These are phyloP conservation scores for Trachurus trachurus DNA, from an alignment of 2,797 vertebrate species.

Conservation along the genomic window DNA sequence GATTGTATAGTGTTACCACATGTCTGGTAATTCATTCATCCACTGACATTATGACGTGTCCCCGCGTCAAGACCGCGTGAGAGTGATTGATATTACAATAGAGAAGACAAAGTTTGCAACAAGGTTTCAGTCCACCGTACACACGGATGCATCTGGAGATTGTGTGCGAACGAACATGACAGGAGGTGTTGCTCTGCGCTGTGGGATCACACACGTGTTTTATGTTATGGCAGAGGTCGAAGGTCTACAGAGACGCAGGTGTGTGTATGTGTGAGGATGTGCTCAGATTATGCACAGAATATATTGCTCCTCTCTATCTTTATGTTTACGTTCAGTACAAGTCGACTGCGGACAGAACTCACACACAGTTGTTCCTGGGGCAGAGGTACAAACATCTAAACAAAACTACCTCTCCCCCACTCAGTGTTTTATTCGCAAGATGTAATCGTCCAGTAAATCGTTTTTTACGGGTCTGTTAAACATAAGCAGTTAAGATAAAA, in stretches of 20 bases:
- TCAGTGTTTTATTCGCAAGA: not conserved
- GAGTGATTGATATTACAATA: not conserved
- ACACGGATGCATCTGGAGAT: constrained; percentile 19
- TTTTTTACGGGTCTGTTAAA: not conserved
- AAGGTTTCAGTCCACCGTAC: constrained; percentile 3
- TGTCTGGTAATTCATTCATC: not conserved
- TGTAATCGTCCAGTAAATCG: not conserved
- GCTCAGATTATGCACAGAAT: not conserved
- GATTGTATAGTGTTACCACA: not conserved
- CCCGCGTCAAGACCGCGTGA: not conserved
- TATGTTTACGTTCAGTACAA: constrained; percentile 9
- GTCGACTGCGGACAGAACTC: not conserved
- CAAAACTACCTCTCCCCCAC: not conserved
- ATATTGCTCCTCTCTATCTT: constrained; percentile 14
- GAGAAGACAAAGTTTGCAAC: not conserved
- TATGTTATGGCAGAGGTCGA: constrained; percentile 25
- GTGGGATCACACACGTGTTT: constrained; percentile 42
- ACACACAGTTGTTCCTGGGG: not conserved
- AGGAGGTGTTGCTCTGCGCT: constrained; percentile 12
- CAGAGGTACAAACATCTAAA: not conserved
- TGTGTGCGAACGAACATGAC: constrained; percentile 24
- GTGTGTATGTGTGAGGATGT: constrained; percentile 26
- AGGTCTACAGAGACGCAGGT: constrained; percentile 26
- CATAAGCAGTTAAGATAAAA: not conserved
- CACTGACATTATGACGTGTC: not conserved